Evolutionary conservation across 1,140 invertebrate genomes (phyloP).

Genomic region (Drosophila ananassae): DNA sequence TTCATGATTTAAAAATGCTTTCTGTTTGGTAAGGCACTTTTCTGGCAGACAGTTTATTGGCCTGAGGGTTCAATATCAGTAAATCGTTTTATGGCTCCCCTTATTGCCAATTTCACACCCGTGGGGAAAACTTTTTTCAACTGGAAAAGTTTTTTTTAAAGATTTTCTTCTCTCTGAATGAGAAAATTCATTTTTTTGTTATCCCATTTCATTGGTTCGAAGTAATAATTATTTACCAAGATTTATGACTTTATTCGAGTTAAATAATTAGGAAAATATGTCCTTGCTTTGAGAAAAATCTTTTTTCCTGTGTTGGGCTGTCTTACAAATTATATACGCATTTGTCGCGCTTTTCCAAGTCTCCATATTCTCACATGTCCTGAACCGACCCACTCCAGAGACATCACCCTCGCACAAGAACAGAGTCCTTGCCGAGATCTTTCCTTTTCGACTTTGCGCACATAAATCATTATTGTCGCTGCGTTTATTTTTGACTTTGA

Average conservation of each 20-base stretch:
- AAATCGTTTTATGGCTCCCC: conserved; percentile 58
- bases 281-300: neutral
- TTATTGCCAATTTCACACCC: conserved; percentile 60
- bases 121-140: conserved; percentile 44
- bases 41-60: neutral
- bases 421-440: conserved; percentile 40
- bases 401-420: conserved; percentile 4
- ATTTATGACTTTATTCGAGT: conserved; percentile 38
- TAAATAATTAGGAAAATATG: conserved; percentile 32
- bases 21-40: neutral
- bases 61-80: conserved; percentile 45
- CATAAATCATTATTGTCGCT: conserved; percentile 76
- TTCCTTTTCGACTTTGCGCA: conserved; percentile 32
- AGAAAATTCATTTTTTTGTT: neutral
- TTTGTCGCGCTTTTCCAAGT: conserved; percentile 66
- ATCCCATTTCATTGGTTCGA: neutral
- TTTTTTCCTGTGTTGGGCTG: conserved; percentile 7
- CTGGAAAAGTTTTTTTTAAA: conserved; percentile 32
- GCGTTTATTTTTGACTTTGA: conserved; percentile 75
- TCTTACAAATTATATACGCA: conserved; percentile 58
- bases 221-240: conserved; percentile 11
- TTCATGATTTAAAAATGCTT: conserved; percentile 7
- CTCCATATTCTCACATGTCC: conserved; percentile 52
- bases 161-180: neutral
- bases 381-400: neutral